A percentile compares a stretch with the other conserved stretches of the same genome.
These are phyloP conservation scores for Yponomeuta cagnagella DNA, from an alignment of 2,888 invertebrate genomes.

Conservation along the genomic window DNA sequence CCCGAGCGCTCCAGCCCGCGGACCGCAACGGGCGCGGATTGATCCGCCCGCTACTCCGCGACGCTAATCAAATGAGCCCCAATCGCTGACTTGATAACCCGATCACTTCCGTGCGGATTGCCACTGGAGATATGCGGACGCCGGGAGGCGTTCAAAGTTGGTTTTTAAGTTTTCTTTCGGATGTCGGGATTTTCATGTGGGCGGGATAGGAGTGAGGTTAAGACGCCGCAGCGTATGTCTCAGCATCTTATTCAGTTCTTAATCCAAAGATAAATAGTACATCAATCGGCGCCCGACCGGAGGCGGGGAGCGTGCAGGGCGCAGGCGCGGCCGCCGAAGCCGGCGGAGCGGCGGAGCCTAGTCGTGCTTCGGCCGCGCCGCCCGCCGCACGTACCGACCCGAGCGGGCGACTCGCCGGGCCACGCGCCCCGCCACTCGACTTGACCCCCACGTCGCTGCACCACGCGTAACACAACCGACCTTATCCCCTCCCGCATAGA, in stretches of 20 bases:
- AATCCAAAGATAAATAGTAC: slow-evolving; percentile 74
- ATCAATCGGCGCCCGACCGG: slow-evolving; percentile 64
- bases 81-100: slow-evolving; percentile 23
- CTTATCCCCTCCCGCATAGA: not conserved
- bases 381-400: slow-evolving; percentile 55
- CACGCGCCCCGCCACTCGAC: slow-evolving; percentile 44
- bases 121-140: not conserved
- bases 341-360: slow-evolving; percentile 41
- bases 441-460: slow-evolving; percentile 5
- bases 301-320: slow-evolving; percentile 34
- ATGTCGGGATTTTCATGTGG: too few relatives aligned
- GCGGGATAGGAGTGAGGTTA: not conserved
- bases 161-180: too few relatives aligned
- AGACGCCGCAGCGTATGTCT: not conserved
- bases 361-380: slow-evolving; percentile 69
- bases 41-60: slow-evolving; percentile 47
- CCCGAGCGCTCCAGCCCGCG: slow-evolving; percentile 34
- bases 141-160: too few relatives aligned
- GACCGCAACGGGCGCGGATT: slow-evolving; percentile 45
- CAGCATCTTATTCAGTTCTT: slow-evolving; percentile 63
- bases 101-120: not conserved
- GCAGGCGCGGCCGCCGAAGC: slow-evolving; percentile 39
- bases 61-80: slow-evolving; percentile 45
- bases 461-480: slow-evolving; percentile 11
- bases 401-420: slow-evolving; percentile 56